Evolutionary conservation across 2,888 invertebrate species (phyloP).

Genomic region (Chrysina gloriosa): DNA sequence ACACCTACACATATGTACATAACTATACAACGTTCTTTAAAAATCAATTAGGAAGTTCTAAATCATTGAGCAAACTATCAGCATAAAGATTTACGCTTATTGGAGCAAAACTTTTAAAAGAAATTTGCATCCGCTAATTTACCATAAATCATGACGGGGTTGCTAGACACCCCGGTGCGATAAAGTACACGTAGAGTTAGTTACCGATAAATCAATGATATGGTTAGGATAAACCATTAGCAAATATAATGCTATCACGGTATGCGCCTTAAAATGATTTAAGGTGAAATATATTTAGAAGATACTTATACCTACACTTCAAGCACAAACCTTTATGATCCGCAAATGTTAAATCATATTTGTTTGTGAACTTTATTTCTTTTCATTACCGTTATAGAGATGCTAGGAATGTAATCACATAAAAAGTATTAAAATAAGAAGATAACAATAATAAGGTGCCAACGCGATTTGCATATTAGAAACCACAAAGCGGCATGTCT

Average conservation of each 20-base stretch:
- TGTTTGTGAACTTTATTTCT: too few species aligned
- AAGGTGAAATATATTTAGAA: not conserved
- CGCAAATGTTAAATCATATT: too few species aligned
- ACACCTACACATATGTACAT: too few species aligned
- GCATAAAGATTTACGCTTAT: conserved; percentile 20
- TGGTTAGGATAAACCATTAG: not conserved
- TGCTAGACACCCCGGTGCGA: conserved; percentile 4
- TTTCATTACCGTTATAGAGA: too few species aligned
- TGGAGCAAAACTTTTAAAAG: conserved; percentile 9
- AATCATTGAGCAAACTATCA: not conserved
- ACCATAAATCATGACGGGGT: conserved; percentile 11
- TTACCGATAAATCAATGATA: conserved; percentile 7
- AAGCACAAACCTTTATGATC: too few species aligned
- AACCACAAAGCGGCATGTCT: too few species aligned
- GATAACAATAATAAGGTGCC: too few species aligned
- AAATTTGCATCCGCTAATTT: not conserved
- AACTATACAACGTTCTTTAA: not conserved
- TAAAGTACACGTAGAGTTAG: not conserved
- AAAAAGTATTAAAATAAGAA: too few species aligned
- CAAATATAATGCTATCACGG: not conserved
- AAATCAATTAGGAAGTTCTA: not conserved
- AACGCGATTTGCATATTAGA: too few species aligned
- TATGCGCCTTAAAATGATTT: not conserved
- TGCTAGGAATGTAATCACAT: too few species aligned
- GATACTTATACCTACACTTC: not conserved